Conservation (phyloP, 2,113 vertebrate genomes). For the Leptodactylus fuscus region DNA sequence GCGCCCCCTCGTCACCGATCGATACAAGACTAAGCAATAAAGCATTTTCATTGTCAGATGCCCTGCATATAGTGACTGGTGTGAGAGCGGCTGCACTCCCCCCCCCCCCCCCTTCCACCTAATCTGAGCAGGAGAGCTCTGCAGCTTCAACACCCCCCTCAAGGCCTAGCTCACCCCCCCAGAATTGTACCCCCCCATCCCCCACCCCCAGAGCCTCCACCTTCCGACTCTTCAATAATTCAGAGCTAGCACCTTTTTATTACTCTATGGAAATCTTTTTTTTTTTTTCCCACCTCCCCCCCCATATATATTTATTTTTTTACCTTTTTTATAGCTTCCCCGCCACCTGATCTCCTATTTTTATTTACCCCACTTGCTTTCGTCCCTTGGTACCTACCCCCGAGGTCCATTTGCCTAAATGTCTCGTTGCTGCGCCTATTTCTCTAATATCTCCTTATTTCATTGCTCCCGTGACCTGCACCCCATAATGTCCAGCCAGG, state of each 20-base stretch:
- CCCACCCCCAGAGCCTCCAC: slow-evolving; percentile 64
- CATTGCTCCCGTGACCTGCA: neutral
- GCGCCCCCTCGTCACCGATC: slow-evolving; percentile 73
- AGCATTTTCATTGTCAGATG: slow-evolving; percentile 77
- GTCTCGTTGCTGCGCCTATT: slow-evolving; percentile 3
- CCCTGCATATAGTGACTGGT: slow-evolving; percentile 75
- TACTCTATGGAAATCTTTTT: slow-evolving; percentile 48
- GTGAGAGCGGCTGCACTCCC: slow-evolving; percentile 66
- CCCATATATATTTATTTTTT: slow-evolving; percentile 22
- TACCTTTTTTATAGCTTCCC: neutral
- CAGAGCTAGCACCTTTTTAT: slow-evolving; percentile 59
- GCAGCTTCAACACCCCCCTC: slow-evolving; percentile 58
- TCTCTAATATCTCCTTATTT: neutral
- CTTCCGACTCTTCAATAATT: slow-evolving; percentile 56
- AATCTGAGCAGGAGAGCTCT: slow-evolving; percentile 52
- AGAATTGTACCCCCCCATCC: slow-evolving; percentile 65
- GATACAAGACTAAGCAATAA: slow-evolving; percentile 76
- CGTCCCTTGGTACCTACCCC: neutral
- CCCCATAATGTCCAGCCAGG: no score
- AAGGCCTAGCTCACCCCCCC: slow-evolving; percentile 62
- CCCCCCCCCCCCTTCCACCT: slow-evolving; percentile 59
- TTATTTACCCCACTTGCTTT: slow-evolving; percentile 34
- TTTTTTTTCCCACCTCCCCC: slow-evolving; percentile 30
- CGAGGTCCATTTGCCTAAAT: neutral
- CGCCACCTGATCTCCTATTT: neutral